Percentiles rank a stretch among this genome's conserved stretches.
These are phyloP conservation scores for Xiphophorus birchmanni DNA, from an alignment of 2,797 vertebrate species.

Conservation along the genomic window DNA sequence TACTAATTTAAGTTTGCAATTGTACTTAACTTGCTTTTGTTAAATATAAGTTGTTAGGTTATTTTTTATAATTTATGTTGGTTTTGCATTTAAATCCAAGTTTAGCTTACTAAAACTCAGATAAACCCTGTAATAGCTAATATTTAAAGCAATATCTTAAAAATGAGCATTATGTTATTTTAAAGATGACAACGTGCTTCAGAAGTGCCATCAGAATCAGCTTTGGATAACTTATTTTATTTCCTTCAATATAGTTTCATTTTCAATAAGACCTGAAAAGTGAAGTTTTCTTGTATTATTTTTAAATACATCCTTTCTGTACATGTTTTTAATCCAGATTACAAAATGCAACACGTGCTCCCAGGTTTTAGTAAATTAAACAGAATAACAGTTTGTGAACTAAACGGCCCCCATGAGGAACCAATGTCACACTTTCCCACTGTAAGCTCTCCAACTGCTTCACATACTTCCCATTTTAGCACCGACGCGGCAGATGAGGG, in stretches of 20 bases:
- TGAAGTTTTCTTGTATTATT: not conserved
- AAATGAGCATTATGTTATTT: not conserved
- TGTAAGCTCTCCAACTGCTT: conserved; percentile 42
- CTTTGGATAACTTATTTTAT: conserved; percentile 11
- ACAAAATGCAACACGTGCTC: conserved; percentile 40
- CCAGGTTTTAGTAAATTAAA: conserved; percentile 50
- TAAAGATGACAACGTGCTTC: conserved; percentile 6
- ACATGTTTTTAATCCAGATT: conserved; percentile 32
- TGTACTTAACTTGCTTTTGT: not conserved
- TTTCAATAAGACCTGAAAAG: conserved; percentile 1
- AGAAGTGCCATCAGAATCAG: not conserved
- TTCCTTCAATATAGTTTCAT: conserved; percentile 4
- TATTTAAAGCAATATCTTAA: conserved; percentile 4
- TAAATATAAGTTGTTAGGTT: not conserved
- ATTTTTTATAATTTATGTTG: not conserved
- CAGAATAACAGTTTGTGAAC: conserved; percentile 26
- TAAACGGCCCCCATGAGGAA: conserved; percentile 44
- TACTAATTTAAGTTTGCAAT: not conserved
- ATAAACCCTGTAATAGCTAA: not conserved
- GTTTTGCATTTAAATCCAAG: not conserved
- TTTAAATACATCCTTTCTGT: not conserved
- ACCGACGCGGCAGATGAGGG: conserved; percentile 43
- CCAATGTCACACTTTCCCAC: conserved; percentile 54
- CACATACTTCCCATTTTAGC: conserved; percentile 63
- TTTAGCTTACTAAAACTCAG: not conserved